These are phyloP conservation scores for western clawed frog (Xenopus tropicalis) DNA, from an alignment of 2,113 vertebrate species.

Conservation along the genomic window DNA sequence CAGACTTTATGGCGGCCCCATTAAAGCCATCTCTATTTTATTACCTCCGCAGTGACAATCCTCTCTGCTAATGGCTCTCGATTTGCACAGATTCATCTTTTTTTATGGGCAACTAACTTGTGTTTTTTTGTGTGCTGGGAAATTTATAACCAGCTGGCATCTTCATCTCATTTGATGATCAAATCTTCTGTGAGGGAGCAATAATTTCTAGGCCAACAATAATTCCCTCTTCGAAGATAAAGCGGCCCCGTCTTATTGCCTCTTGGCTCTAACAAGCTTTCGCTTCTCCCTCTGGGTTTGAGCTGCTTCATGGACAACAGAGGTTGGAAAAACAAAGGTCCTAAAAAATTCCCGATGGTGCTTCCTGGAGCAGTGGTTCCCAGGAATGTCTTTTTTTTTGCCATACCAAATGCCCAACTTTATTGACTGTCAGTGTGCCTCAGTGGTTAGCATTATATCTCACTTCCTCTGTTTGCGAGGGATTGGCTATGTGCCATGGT, in stretches of 20 bases:
- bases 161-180: constrained; percentile 29
- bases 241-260: not conserved
- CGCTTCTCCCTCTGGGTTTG: too few relatives aligned
- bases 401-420: too few relatives aligned
- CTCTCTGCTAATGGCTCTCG: constrained; percentile 33
- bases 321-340: not conserved
- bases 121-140: constrained; percentile 24
- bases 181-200: constrained; percentile 3
- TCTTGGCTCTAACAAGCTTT: not conserved
- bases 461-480: too few relatives aligned
- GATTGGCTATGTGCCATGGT: too few relatives aligned
- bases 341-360: too few relatives aligned
- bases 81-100: constrained; percentile 41
- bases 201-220: not conserved
- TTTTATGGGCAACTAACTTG: constrained; percentile 39
- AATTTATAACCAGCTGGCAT: constrained; percentile 34
- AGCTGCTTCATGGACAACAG: not conserved
- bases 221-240: not conserved
- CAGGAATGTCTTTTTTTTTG: too few relatives aligned
- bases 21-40: constrained; percentile 37
- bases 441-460: too few relatives aligned
- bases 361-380: too few relatives aligned
- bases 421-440: too few relatives aligned
- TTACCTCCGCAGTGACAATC: constrained; percentile 39
- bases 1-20: constrained; percentile 40